A percentile compares a stretch with the other conserved stretches of the same genome.
These are phyloP conservation scores for Ctenoplectra terminalis DNA, from an alignment of 1,140 invertebrate species.

Conservation along the genomic window DNA sequence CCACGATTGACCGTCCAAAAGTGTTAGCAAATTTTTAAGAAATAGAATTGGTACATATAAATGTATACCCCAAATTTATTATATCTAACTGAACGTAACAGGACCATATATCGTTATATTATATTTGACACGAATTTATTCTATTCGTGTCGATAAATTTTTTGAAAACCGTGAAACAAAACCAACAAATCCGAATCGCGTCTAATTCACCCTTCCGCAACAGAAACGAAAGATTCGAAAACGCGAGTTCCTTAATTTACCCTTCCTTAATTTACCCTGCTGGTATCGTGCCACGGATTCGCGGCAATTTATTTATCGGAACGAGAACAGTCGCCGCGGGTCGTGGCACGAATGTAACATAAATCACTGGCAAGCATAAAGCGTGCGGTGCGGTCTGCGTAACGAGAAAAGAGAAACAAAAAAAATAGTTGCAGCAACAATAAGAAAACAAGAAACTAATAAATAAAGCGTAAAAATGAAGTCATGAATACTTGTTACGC, in stretches of 20 bases:
- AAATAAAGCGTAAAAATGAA: not conserved
- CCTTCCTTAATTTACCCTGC: conserved; percentile 36
- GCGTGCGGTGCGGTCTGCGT: not conserved
- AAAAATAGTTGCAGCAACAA: not conserved
- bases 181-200: not conserved
- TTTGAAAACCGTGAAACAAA: not conserved
- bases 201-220: not conserved
- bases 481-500: conserved; percentile 34
- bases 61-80: not conserved
- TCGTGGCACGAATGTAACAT: conserved; percentile 27
- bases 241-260: too few relatives aligned
- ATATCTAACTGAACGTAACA: not conserved
- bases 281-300: conserved; percentile 1
- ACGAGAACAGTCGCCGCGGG: conserved; percentile 8
- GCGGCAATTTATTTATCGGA: conserved; percentile 45
- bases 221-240: not conserved
- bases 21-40: not conserved
- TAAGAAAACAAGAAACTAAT: not conserved
- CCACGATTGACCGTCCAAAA: not conserved
- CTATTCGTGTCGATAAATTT: not conserved
- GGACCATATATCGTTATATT: not conserved
- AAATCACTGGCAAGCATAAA: conserved; percentile 29
- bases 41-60: too few relatives aligned
- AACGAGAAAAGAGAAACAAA: not conserved
- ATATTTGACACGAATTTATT: not conserved